Base-by-base conservation (phyloP, 2,797 vertebrate genomes). In the Odontamblyopus rebecca region DNA sequence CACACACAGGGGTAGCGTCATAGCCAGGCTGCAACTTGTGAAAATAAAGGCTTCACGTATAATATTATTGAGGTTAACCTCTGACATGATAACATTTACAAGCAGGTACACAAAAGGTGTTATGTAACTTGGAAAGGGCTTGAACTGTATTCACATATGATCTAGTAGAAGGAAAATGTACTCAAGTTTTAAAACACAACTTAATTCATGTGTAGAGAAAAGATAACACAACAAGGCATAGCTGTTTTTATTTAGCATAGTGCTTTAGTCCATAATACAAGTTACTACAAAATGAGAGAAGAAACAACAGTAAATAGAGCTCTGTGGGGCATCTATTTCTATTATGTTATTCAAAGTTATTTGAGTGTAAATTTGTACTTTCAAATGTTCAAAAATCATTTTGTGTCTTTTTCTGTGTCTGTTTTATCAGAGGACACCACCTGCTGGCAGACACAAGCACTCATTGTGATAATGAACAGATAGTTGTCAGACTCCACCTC, bases 1-100 rank as follows among this genome's bases (percentile, higher is more conserved):
- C 35, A 54, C 54, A 63, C 50, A 2, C 65, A 0, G 77, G 82
- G 82, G 80, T 73, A 85, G 76, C 88, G 85, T 5, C 13, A 5
- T 50, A 0, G 32, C 44, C 44, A 68, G 35, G 35, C 51, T 12
- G 44, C 19, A 23, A 65, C 8, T 6, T 53, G 19, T 53, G 19
- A 53, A 44, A 44, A 19, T 53, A 53, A 53, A n/a, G 6, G 18
- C 19, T 3, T n/a, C 18, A 54, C 6, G 3, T n/a, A n/a, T 19
- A 48, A 16, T 48, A 16, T 4, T 48, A 48, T 1, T 48, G 44
- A 8, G 2, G 19, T 54, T 9, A n/a, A 23, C 19, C 19, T 23
- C 53, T 54, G 53, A 2, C 19, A 23, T 54, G 53, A 9, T 23
- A 54, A 54, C 53, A 54, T 23, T 54, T 54, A n/a, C n/a, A 19